Conservation (phyloP, 2,888 invertebrate species). For the Aquatica leii region DNA sequence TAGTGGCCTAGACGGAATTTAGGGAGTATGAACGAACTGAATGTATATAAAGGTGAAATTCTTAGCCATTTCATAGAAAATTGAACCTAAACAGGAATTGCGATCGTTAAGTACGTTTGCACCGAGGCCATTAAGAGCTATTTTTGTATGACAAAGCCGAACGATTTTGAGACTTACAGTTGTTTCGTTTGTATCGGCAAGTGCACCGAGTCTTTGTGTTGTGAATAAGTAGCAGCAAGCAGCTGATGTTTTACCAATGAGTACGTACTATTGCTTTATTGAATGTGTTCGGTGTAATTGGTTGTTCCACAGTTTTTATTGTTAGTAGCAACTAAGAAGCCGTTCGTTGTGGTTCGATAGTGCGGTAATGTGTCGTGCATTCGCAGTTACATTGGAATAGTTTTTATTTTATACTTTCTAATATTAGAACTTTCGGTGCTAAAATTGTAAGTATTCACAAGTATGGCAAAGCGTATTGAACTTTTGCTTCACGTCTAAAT, state of each 20-base stretch:
- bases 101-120: slow-evolving; percentile 30
- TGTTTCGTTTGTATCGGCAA: slow-evolving; percentile 16
- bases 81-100: slow-evolving; percentile 2
- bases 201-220: slow-evolving; percentile 21
- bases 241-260: slow-evolving; percentile 25
- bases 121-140: slow-evolving; percentile 21
- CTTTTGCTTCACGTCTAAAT: no score
- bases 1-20: slow-evolving; percentile 16
- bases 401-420: no score
- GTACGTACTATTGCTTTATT: slow-evolving; percentile 10
- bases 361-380: neutral
- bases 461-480: no score
- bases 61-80: neutral
- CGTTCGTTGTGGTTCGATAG: neutral
- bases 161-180: slow-evolving; percentile 20
- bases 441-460: no score
- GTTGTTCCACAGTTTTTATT: neutral
- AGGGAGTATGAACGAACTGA: slow-evolving; percentile 20
- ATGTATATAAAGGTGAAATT: slow-evolving; percentile 12
- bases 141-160: slow-evolving; percentile 24
- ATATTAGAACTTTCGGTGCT: no score
- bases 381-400: no score
- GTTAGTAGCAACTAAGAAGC: slow-evolving; percentile 6
- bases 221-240: slow-evolving; percentile 18
- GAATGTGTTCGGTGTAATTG: slow-evolving; percentile 10